Evolutionary conservation across 2,888 invertebrate genomes (phyloP), one percentile per base, ranked within the genome.

Genomic region (Ophion ventricosus): DNA sequence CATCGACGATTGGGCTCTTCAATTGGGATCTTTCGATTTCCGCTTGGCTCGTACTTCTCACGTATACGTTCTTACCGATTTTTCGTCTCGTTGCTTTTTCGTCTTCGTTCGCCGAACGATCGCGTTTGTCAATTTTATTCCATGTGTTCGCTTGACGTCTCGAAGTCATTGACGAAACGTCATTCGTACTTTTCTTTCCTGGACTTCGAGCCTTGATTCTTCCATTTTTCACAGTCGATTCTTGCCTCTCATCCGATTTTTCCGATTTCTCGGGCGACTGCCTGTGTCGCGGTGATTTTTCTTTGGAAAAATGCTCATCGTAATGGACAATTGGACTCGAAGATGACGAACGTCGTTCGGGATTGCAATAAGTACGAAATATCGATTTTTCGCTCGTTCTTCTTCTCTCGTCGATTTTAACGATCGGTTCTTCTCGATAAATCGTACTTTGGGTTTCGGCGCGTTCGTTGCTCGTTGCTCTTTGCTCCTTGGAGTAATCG

Each of bases 111-210:
- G 20, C 1, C 61, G 61, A 29, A 8, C 0, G 23, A 59, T 59
- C 26, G 4, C 23, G 23, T 25, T 66, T n/a, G 40, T 3, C 25
- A n/a, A 26, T 57, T 14, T 67, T 56, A 59, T 35, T 67, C 54
- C 57, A 23, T 3, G 67, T 26, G 1, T 57, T 26, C 14, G 77
- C 35, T 29, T 20, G 59, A 25, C 26, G 66, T 2, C 59, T 57
- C 1, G 57, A 26, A 7, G 70, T 83, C 26, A 17, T 57, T 54
- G n/a, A n/a, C 74, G 87, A 75, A 69, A 85, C 54, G 29, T 54
- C 35, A 61, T 64, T 40, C 72, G 25, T 57, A 8, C 26, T 69
- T 59, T 49, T 59, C n/a, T 4, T 59, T 29, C 26, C 56, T 35
- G 43, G 40, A 25, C 14, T 56, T 23, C 1, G 29, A 35, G 49